Evolutionary conservation across 1,140 invertebrate genomes (phyloP), one percentile per base, ranked within the genome.

Genomic region (Diuraphis noxia): DNA sequence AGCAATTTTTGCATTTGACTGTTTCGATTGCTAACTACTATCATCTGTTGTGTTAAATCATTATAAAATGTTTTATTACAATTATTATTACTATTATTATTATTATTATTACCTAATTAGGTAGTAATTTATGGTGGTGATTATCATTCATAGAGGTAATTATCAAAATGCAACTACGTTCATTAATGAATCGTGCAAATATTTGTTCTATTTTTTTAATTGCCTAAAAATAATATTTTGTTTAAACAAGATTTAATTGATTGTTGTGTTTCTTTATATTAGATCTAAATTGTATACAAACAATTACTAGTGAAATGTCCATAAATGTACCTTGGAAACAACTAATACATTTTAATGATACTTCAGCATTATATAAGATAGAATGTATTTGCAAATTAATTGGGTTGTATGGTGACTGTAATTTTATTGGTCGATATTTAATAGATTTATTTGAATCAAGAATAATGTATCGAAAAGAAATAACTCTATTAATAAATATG

Each of bases 361-460:
- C 93, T 56, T 93, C 94, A 34, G 93, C 93, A 77, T 93, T 94
- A 92, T 93, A 94, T 13, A 95, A 96, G 93, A 92, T 95, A 6
- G 93, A 94, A 84, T 92, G 82, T 30, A 93, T 95, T 49, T 95
- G 95, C 92, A 92, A 93, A 91, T 92, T 95, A 91, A 92, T 96
- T 23, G 94, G 94, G n/a, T 93, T 94, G 91, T 94, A 94, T 34
- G 94, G 95, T 23, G 94, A 95, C 92, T 93, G 95, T 1, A 93
- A 79, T 46, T 63, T 95, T 86, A 92, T 96, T 52, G 93, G 95
- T 6, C 95, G 96, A 92, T 94, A 93, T 79, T 94, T 96, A 89
- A 92, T 96, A n/a, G 94, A 95, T 88, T 93, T 95, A 40, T 95
- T 95, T 92, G 91, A 93, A 0, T 93, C 94, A 89, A 93, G 94